Evolutionary conservation across 2,113 vertebrate species (phyloP), one percentile per base, ranked within the genome.

Genomic region (Bubo bubo): DNA sequence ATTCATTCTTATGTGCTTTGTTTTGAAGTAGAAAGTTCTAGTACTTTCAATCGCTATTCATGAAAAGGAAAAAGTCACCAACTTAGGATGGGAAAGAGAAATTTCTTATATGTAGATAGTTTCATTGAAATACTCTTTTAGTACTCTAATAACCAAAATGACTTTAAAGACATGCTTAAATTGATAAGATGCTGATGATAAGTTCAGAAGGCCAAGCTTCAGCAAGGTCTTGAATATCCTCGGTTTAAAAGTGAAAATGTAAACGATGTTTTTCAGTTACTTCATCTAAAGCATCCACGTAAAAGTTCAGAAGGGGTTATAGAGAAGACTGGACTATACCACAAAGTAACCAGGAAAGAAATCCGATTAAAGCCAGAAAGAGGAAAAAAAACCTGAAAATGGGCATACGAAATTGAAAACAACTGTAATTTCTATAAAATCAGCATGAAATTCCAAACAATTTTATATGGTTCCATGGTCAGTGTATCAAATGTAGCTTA

Each of bases 401-500:
- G 82, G 58, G 95, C 79, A 90, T 93, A 90, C 80, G 66, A 86
- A 97, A 97, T 89, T 70, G 64, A 95, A 97, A 97, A 79, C 89
- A 83, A 96, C 59, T 97, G 17, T 92, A 93, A 92, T 97, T 98
- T 88, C 93, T 90, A 85, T 95, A 82, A 96, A 97, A 95, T 92
- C 89, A 97, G 82, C 71, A 82, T 96, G 87, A 97, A 97, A 97
- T 91, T 95, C 93, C 91, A 84, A 96, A 97, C 89, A 92, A 90
- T 96, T 96, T 90, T 90, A 79, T 58, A 94, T 76, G 81, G 86
- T 96, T 97, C 28, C 72, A 59, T 83, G 91, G 90, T 80, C 96
- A 80, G n/a, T 96, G 35, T 97, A 92, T 97, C 85, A 92, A 92
- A 88, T 92, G 45, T 77, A 93, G 86, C 73, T 95, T 94, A 71